These are phyloP conservation scores for Xylocopa sonorina DNA, from an alignment of 1,140 invertebrate genomes.

Conservation along the genomic window DNA sequence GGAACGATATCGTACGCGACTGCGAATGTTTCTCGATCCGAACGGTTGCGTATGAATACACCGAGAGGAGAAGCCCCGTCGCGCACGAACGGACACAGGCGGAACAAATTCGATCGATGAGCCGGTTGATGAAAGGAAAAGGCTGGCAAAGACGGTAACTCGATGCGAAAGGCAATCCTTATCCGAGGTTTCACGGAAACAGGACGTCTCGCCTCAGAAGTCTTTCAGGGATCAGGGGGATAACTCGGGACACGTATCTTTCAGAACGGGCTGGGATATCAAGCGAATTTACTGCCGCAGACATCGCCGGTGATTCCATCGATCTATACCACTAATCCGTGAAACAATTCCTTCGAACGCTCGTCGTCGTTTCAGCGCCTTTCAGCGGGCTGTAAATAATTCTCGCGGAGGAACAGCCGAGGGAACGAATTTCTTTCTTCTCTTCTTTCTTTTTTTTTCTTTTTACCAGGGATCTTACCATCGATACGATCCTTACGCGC, in stretches of 20 bases:
- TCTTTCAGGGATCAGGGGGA: slow-evolving; percentile 24
- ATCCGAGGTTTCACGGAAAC: slow-evolving; percentile 28
- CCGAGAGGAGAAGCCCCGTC: too few relatives aligned
- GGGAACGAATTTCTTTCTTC: not conserved
- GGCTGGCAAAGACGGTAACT: not conserved
- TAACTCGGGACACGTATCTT: slow-evolving; percentile 32
- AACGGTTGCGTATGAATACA: not conserved
- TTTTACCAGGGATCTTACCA: not conserved
- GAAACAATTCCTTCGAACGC: not conserved
- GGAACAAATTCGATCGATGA: slow-evolving; percentile 1
- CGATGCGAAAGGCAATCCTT: slow-evolving; percentile 18
- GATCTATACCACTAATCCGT: not conserved
- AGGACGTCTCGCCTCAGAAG: slow-evolving; percentile 11
- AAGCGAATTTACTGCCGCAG: not conserved
- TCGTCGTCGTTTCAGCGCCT: not conserved
- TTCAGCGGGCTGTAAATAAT: not conserved
- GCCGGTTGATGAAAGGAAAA: not conserved
- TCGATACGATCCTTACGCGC: not conserved
- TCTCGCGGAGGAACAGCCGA: not conserved
- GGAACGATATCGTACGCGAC: too few relatives aligned
- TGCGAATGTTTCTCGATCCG: not conserved
- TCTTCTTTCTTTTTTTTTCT: too few relatives aligned
- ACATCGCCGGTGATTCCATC: not conserved
- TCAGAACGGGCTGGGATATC: not conserved
- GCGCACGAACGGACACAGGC: not conserved